Conservation (phyloP, 1,140 invertebrate genomes). For the Planococcus citri region DNA sequence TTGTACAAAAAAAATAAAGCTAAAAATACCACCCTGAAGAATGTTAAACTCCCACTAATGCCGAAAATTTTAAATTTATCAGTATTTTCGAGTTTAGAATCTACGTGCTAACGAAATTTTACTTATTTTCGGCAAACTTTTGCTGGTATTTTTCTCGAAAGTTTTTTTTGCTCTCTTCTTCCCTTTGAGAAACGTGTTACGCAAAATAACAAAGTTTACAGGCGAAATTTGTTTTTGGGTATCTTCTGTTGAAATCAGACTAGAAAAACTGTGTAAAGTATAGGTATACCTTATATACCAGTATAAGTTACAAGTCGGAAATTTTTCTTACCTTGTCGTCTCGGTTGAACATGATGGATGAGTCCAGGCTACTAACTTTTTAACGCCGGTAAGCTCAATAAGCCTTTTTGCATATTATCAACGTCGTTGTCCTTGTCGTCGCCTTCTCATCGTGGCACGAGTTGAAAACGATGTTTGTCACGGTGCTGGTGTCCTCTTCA, state of each 20-base stretch:
- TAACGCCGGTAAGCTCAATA: background rate
- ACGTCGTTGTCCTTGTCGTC: too few relatives aligned
- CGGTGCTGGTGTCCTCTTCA: too few relatives aligned
- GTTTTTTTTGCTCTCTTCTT: background rate
- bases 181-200: background rate
- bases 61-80: background rate
- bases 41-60: background rate
- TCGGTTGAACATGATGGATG: background rate
- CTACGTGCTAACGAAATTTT: constrained; percentile 6
- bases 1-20: background rate
- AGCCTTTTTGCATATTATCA: too few relatives aligned
- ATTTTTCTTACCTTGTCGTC: background rate
- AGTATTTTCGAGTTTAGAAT: background rate
- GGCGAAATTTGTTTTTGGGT: background rate
- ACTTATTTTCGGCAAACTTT: background rate
- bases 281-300: background rate
- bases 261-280: background rate
- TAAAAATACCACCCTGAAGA: background rate
- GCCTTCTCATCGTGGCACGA: too few relatives aligned
- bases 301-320: background rate
- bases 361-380: background rate
- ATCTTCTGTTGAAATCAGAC: background rate
- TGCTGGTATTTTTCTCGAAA: background rate
- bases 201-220: constrained; percentile 1
- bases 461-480: too few relatives aligned